phyloP scores from a whole-genome alignment of 2,888 invertebrate genomes.

The Dromius quadrimaculatus region DNA sequence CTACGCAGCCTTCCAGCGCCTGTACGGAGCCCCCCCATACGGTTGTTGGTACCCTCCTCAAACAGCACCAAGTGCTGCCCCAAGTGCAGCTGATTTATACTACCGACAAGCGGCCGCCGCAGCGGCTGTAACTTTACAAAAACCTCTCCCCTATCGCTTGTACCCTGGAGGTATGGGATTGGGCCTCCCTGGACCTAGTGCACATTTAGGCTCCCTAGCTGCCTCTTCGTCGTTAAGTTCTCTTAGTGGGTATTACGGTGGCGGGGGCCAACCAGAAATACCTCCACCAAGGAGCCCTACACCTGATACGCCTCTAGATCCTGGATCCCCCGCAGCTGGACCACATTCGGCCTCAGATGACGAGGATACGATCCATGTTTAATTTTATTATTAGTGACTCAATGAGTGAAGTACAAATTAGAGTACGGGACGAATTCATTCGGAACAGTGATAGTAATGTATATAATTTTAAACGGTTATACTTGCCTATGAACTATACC shows the following conservation, averaged over 20 bases:
- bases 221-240: slow-evolving; percentile 76
- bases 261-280: slow-evolving; percentile 68
- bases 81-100: slow-evolving; percentile 81
- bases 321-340: slow-evolving; percentile 71
- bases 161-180: slow-evolving; percentile 74
- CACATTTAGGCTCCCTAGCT: slow-evolving; percentile 75
- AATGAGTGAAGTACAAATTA: slow-evolving; percentile 44
- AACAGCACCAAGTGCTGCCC: slow-evolving; percentile 70
- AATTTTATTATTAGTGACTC: slow-evolving; percentile 54
- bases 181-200: slow-evolving; percentile 77
- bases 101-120: slow-evolving; percentile 85
- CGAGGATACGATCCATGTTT: slow-evolving; percentile 76
- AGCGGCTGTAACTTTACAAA: slow-evolving; percentile 82
- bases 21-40: slow-evolving; percentile 85
- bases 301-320: slow-evolving; percentile 72
- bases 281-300: slow-evolving; percentile 65
- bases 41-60: slow-evolving; percentile 75
- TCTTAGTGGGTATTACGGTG: slow-evolving; percentile 71
- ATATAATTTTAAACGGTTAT: neutral
- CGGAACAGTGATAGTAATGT: neutral
- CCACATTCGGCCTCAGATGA: slow-evolving; percentile 69
- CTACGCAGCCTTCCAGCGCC: slow-evolving; percentile 97
- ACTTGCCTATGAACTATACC: no score
- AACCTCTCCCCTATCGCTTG: slow-evolving; percentile 85
- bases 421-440: slow-evolving; percentile 4